Evolutionary conservation across 2,797 vertebrate genomes (phyloP).

Genomic region (Antrozous pallidus): DNA sequence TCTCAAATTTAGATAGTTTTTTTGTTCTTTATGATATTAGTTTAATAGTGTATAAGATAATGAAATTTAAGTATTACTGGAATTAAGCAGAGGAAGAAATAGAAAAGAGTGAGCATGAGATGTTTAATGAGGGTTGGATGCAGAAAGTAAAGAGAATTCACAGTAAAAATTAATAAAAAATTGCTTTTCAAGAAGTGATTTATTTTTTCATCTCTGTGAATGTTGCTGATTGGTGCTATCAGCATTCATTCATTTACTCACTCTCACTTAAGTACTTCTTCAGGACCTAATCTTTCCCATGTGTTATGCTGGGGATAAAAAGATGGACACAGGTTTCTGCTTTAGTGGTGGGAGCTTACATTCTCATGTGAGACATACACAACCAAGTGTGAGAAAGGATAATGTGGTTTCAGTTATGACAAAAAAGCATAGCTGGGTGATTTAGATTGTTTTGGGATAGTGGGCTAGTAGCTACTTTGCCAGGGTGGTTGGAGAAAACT

Average conservation of each 20-base stretch:
- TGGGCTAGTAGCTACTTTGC: neutral
- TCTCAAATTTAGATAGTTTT: neutral
- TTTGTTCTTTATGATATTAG: neutral
- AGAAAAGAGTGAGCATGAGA: neutral
- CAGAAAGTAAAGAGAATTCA: constrained; percentile 13
- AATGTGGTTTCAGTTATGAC: neutral
- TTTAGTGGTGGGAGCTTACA: neutral
- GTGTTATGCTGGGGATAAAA: neutral
- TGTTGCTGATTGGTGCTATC: neutral
- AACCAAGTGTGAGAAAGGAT: neutral
- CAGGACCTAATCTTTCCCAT: neutral
- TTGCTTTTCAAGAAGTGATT: neutral
- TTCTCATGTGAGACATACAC: neutral
- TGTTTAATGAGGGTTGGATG: neutral
- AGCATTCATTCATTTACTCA: neutral
- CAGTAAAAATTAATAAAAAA: constrained; percentile 9
- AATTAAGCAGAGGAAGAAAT: neutral
- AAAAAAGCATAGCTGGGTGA: neutral
- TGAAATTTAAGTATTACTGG: neutral
- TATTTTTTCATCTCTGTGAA: neutral
- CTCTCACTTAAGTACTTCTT: neutral
- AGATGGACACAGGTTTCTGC: neutral
- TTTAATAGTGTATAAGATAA: neutral
- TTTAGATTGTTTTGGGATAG: neutral
- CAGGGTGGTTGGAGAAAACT: neutral